Percentiles rank a stretch among this genome's conserved stretches.
These are phyloP conservation scores for Muschampia plurimacula DNA, from an alignment of 2,888 invertebrate species.

Conservation along the genomic window DNA sequence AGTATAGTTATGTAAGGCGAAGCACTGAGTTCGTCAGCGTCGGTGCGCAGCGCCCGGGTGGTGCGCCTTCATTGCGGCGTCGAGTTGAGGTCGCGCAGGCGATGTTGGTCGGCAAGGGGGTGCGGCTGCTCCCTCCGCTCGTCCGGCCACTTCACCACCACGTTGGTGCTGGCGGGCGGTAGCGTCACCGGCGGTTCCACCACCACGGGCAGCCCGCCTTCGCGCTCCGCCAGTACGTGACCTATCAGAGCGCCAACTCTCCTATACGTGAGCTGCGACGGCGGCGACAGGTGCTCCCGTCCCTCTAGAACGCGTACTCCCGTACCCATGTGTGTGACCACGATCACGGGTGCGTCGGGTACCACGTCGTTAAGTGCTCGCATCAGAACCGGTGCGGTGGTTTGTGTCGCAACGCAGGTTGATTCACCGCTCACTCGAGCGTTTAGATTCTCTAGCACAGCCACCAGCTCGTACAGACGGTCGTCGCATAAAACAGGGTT, in stretches of 20 bases:
- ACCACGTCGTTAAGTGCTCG: conserved; percentile 72
- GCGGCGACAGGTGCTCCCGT: conserved; percentile 49
- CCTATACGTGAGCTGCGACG: conserved; percentile 63
- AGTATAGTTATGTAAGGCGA: conserved; percentile 59
- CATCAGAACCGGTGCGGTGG: conserved; percentile 65
- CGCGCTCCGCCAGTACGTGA: conserved; percentile 70
- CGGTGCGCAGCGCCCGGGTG: conserved; percentile 45
- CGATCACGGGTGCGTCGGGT: conserved; percentile 63
- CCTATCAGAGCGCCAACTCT: conserved; percentile 73
- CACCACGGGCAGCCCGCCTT: conserved; percentile 69
- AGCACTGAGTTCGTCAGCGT: conserved; percentile 63
- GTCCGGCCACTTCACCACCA: conserved; percentile 78
- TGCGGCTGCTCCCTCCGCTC: conserved; percentile 61
- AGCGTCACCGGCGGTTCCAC: conserved; percentile 78
- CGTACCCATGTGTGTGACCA: conserved; percentile 62
- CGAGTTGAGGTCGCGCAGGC: conserved; percentile 68
- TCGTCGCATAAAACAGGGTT: conserved; percentile 93
- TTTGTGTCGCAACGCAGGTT: conserved; percentile 77
- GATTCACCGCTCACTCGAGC: conserved; percentile 90
- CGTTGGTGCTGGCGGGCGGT: conserved; percentile 65
- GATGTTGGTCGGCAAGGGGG: conserved; percentile 70
- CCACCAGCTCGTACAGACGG: conserved; percentile 88
- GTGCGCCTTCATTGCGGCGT: conserved; percentile 66
- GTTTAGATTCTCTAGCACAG: conserved; percentile 89
- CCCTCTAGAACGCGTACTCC: conserved; percentile 53